Evolutionary conservation across 2,113 vertebrate species (phyloP), one percentile per base, ranked within the genome.

Genomic region (Probosciger aterrimus): DNA sequence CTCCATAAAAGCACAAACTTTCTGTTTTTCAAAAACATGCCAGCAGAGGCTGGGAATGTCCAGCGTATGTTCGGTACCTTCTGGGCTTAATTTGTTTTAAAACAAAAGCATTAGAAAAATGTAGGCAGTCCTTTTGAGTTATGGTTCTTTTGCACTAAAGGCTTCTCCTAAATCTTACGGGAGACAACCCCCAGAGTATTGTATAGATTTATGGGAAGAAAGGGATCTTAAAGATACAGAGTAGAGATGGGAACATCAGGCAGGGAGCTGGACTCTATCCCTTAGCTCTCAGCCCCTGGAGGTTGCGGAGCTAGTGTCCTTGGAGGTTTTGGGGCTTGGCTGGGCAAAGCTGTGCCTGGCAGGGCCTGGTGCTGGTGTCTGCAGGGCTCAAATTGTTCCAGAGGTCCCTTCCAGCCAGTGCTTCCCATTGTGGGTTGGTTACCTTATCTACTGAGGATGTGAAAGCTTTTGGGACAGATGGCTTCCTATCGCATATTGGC

Each of bases 1-100:
- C 70, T 94, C 81, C 59, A 95, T 92, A 95, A 96, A 91, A 91
- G 86, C 70, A 96, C 95, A 95, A 95, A 93, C 96, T 94, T 94
- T 86, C 65, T 94, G 14, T 91, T 92, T 94, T 91, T 93, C 86
- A 84, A 4, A 57, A 89, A 41, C 52, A 37, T 53, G 70, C 91
- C 95, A 95, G 83, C 4, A 3, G 71, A 81, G 89, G 74, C 91
- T 25, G 73, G 73, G 82, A 69, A 74, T 50, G 31, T 87, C 24
- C 55, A 89, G 78, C 63, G 63, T 91, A 57, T 92, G 95, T 69
- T 94, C 37, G 3, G 50, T 81, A 79, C 93, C 95, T 93, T 43
- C 0, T 0, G 0, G 80, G 83, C 77, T 96, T 87, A 52, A 82
- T 94, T 93, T 92, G 69, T 88, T 94, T 92, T 65, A 81, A 92